Evolutionary conservation across 1,140 invertebrate genomes (phyloP), one percentile per base, ranked within the genome.

Genomic region (Drosophila trapezifrons): DNA sequence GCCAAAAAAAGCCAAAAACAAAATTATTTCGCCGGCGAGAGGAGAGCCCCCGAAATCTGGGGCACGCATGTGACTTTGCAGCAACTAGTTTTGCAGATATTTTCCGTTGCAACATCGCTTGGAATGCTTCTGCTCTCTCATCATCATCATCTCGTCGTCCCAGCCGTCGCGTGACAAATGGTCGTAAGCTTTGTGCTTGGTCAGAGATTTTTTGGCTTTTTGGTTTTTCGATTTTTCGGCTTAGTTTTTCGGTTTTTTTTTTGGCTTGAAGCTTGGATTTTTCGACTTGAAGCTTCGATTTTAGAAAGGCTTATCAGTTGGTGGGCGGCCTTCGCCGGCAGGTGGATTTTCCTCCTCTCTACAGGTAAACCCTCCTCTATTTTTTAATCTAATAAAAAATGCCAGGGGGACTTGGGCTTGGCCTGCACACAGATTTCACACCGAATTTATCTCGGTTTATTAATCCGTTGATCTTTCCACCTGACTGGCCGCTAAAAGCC

Each of bases 281-380:
- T 22, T 22, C 37, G 37, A n/a, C n/a, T n/a, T n/a, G n/a, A n/a
- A n/a, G n/a, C 15, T 18, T 58, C 9, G 22, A 7, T 82, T 81
- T 87, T 87, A 87, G 83, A 87, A 87, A 87, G 83, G 83, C 72
- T 76, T 76, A 76, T 76, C 73, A 76, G 25, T 76, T 22, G 20
- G 27, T 17, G 60, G 29, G 37, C 32, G 73, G 62, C 73, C 73
- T 76, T 76, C 46, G 45, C 42, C 38, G 18, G 12, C 72, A 74
- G 71, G 46, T 74, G 70, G 57, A 70, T 40, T 37, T 4, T 37
- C 17, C 13, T n/a, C n/a, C n/a, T n/a, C n/a, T n/a, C n/a, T n/a
- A 45, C 29, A 35, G 15, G 22, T 37, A n/a, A 27, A 20, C 29
- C 13, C 1, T 10, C 13, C 51, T 20, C 10, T 6, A 20, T 15